Conservation (phyloP, 2,113 vertebrate species). For the Poeciliopsis turrubarensis region DNA sequence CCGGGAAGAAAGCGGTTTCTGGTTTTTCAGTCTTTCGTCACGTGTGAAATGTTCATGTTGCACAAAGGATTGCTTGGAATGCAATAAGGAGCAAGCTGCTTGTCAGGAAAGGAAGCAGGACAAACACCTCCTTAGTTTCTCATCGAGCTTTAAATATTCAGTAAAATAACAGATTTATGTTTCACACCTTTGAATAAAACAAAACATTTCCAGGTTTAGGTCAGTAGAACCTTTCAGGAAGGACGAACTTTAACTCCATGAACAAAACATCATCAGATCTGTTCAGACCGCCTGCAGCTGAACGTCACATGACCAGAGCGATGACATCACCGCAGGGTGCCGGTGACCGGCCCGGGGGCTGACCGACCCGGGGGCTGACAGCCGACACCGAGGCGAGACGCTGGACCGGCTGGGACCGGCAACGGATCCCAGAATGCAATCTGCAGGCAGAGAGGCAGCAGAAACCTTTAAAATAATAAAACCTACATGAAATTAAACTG, state of each 20-base stretch:
- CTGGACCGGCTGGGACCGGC: neutral
- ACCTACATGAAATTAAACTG: too few species aligned
- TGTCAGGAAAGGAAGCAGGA: neutral
- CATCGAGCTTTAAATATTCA: neutral
- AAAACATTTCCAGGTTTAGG: neutral
- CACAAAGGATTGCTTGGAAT: neutral
- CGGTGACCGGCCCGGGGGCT: neutral
- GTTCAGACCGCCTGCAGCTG: neutral
- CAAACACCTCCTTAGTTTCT: neutral
- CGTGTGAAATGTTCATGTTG: neutral
- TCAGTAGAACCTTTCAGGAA: neutral
- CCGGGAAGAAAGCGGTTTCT: neutral
- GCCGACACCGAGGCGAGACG: neutral
- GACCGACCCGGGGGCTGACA: constrained; percentile 2
- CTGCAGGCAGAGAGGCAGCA: too few species aligned
- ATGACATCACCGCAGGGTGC: constrained; percentile 47
- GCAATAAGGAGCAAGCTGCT: neutral
- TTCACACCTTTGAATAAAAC: neutral
- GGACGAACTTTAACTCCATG: neutral
- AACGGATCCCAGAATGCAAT: too few species aligned
- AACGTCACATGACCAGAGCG: constrained; percentile 37
- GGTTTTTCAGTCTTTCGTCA: neutral
- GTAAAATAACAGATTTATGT: neutral
- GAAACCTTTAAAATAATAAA: too few species aligned
- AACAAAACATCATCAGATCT: neutral